phyloP scores from a whole-genome alignment of 1,140 invertebrate species.

The Rhopalosiphum padi region DNA sequence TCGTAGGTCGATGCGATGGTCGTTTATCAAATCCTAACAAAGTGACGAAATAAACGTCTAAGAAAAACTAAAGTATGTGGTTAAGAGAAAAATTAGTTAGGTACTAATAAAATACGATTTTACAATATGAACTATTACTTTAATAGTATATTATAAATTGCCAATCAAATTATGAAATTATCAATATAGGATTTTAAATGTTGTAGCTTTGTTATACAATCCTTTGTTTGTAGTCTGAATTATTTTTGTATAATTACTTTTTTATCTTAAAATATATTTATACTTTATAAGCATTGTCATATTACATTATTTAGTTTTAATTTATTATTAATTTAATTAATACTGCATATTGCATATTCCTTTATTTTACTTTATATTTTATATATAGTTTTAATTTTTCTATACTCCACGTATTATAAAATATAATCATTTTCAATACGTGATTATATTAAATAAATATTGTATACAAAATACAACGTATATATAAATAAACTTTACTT shows the following conservation, averaged over 20 bases:
- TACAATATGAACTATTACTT: not conserved
- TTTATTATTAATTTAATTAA: not conserved
- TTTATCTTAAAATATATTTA: not conserved
- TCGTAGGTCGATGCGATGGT: not conserved
- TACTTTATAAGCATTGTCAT: not conserved
- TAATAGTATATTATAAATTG: not conserved
- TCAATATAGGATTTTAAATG: not conserved
- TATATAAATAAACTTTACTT: too few relatives aligned
- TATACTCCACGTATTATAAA: not conserved
- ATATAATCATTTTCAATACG: not conserved
- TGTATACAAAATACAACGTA: not conserved
- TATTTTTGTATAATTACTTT: not conserved
- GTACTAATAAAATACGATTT: not conserved
- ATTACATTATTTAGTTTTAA: not conserved
- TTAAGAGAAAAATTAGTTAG: not conserved
- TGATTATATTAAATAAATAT: not conserved
- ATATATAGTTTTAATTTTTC: not conserved
- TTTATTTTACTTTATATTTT: not conserved
- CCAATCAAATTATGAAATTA: not conserved
- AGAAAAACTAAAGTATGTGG: not conserved
- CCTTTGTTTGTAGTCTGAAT: not conserved
- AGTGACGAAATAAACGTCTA: not conserved
- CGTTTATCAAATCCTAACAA: constrained; percentile 22
- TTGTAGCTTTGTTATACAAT: not conserved
- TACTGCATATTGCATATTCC: not conserved